Base-by-base conservation (phyloP, 2,888 invertebrate genomes). In the Zeuzera pyrina region DNA sequence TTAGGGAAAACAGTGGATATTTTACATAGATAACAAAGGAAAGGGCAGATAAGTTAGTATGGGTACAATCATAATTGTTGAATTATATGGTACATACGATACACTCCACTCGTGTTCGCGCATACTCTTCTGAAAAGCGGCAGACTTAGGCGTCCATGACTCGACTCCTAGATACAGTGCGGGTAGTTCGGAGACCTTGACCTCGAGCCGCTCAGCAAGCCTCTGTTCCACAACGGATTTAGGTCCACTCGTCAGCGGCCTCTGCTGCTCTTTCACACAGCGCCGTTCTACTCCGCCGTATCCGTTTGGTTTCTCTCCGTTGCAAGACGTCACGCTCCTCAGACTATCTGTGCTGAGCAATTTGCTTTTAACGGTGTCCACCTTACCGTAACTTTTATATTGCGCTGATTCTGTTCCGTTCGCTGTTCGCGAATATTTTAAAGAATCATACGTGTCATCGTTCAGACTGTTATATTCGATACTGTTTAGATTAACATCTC, bases 111-210 rank as follows among this genome's bases (percentile, higher is more conserved):
- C 84, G 72, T 85, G 84, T 45, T 84, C 84, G 40, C 78, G 79
- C 78, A 85, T 83, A 51, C 74, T 84, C 71, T 81, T 83, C 73
- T 81, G 83, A 68, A 85, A 85, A 40, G 79, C 73, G 52, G 76
- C 73, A 12, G 84, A 92, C 81, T 91, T 91, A 62, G 91, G 90
- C 60, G 90, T 89, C 91, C 91, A 91, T 54, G 89, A 89, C 50
- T 81, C 83, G 63, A 90, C 87, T 37, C 90, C 88, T 52, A 89
- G 86, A 72, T 91, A 91, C 42, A 91, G 86, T 46, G 90, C 88
- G 32, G 91, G 90, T 66, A 88, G 83, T 59, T 87, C 85, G 28
- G 84, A 78, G 41, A 76, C 81, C 66, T 83, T 85, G 44, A 76
- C 79, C 55, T 86, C 86, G 30, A 84, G 73, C 21, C 79, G 68